Evolutionary conservation across 2,797 vertebrate species (phyloP), one percentile per base, ranked within the genome.

Genomic region (Hoplostethus atlanticus): DNA sequence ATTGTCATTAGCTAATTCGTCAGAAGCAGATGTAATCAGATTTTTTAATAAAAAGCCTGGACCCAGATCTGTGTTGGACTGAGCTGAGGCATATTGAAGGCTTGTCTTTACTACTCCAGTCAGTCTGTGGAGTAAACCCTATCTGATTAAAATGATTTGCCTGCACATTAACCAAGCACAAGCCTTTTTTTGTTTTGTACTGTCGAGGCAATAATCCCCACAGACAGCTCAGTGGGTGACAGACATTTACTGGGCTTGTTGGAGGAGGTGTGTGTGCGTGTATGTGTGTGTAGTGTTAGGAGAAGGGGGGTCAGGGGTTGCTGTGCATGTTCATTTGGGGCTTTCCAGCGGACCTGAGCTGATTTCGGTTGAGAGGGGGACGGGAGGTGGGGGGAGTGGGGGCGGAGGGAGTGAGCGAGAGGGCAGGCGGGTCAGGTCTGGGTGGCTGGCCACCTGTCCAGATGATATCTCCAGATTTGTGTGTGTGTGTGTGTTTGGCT

Each of bases 391-490:
- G 21, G 21, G 21, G 1, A 1, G 21, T 21, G 63, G 71, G 52
- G 67, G 56, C 42, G 7, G 65, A 13, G 68, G 16, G 77, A 70
- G 77, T 38, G 61, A 68, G 81, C 71, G 42, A 87, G 85, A 88
- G 92, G 88, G 87, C 87, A 88, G 59, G 77, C 70, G 84, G 93
- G 91, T 91, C 87, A 91, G 90, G 87, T 90, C 92, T 92, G 94
- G 89, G 91, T 92, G 91, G 92, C 92, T 88, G 92, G 92, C 94
- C 94, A 95, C 94, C 94, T 95, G 94, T 94, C 94, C 91, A 86
- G 90, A 93, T 92, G 91, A 92, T 93, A 90, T 92, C 90, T 90
- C 59, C 85, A 69, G 80, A 91, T 90, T 85, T 46, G 42, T 79
- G 84, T 73, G 44, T 31, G 54, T 59, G 54, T 61, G 51, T 80